These are phyloP conservation scores for Petromus typicus DNA, from an alignment of 2,113 vertebrate species.

Conservation along the genomic window DNA sequence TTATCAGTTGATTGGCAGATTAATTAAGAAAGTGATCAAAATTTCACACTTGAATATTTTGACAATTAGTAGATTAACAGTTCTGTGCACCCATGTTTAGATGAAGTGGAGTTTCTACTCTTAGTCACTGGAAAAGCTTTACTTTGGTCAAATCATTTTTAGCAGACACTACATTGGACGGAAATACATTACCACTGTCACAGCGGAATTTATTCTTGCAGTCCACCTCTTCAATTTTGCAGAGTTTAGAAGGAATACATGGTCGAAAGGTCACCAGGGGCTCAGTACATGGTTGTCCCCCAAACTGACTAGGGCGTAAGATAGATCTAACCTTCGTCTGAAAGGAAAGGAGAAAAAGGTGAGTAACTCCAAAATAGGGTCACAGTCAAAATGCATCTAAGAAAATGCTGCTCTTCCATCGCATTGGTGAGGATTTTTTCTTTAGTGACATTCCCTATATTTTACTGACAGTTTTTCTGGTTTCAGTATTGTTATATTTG, in stretches of 20 bases:
- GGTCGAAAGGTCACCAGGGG: constrained; percentile 88
- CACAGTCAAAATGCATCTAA: not conserved
- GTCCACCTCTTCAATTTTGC: constrained; percentile 88
- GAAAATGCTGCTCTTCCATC: not conserved
- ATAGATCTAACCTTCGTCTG: constrained; percentile 90
- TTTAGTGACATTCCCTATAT: not conserved
- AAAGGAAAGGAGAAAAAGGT: constrained; percentile 63
- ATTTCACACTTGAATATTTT: constrained; percentile 3
- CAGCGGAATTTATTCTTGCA: constrained; percentile 93
- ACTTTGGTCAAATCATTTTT: not conserved
- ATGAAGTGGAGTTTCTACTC: not conserved
- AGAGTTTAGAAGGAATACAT: constrained; percentile 90
- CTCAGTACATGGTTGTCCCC: constrained; percentile 89
- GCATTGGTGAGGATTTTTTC: not conserved
- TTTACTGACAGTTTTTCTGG: not conserved
- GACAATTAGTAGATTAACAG: not conserved
- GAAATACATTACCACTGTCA: constrained; percentile 88
- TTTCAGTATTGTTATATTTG: not conserved
- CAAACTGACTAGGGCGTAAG: constrained; percentile 92
- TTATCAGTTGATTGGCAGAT: not conserved
- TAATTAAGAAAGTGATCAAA: constrained; percentile 14
- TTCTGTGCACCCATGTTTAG: not conserved
- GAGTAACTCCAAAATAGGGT: not conserved
- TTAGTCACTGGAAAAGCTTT: constrained; percentile 5
- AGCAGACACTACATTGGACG: not conserved